Base-by-base conservation (phyloP, 2,113 vertebrate species). In the Phyllostomus hastatus region DNA sequence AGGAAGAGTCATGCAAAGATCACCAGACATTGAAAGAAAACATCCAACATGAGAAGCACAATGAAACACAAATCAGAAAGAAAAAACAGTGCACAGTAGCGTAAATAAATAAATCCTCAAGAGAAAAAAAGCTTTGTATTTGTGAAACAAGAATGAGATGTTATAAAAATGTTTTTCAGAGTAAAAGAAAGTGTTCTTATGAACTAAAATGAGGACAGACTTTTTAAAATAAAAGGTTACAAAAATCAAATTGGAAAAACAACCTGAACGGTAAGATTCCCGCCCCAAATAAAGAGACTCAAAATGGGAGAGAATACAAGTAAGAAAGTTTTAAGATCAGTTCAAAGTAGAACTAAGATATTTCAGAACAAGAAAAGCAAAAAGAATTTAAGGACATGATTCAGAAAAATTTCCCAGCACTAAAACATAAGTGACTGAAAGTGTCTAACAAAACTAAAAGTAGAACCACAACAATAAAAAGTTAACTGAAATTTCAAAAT, bases 401-500 rank as follows among this genome's bases (percentile, higher is more conserved):
- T 88, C 76, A 92, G 75, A 64, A 66, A 91, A 79, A 50, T 88
- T 97, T 73, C 50, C 81, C 76, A 82, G 54, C 61, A 66, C 86
- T 48, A 88, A 81, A 61, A 52, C n/a, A 91, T n/a, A 59, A 81
- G 26, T 22, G 35, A 88, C 1, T 76, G 10, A 93, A 94, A 94
- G 88, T 52, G 67, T 16, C 26, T 64, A 43, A 46, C 38, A 80
- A 82, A 73, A 81, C 24, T 35, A 73, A 80, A 90, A 91, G 69
- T 7, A 87, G 33, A 94, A 61, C 20, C 33, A 83, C n/a, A 41
- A 82, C 20, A 35, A 70, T 10, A 85, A 82, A 66, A 85, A 72
- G 54, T 16, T 31, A 89, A 92, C 26, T 61, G 26, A 94, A 88
- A 85, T 91, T 72, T 88, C 87, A 61, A 91, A 95, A 96, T n/a